These are phyloP conservation scores for Gouania willdenowi DNA, from an alignment of 2,797 vertebrate species.

Conservation along the genomic window DNA sequence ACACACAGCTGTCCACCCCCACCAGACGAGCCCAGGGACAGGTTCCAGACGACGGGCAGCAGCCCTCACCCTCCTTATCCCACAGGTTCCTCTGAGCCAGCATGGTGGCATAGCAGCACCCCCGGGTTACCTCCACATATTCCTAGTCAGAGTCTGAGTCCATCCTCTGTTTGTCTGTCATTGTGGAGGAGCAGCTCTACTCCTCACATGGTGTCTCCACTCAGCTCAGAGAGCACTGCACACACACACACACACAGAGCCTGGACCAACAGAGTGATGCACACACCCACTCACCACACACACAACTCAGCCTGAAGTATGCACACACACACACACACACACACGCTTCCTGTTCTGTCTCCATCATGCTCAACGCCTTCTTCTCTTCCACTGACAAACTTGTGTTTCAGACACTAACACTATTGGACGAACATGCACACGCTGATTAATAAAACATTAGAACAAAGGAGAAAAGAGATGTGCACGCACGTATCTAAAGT, in stretches of 20 bases:
- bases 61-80: conserved; percentile 49
- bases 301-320: conserved; percentile 52
- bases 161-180: conserved; percentile 26
- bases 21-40: conserved; percentile 74
- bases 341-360: conserved; percentile 30
- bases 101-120: conserved; percentile 71
- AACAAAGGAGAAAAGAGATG: conserved; percentile 6
- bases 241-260: conserved; percentile 57
- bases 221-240: conserved; percentile 46
- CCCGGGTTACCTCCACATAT: conserved; percentile 10
- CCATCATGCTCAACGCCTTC: conserved; percentile 25
- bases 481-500: neutral
- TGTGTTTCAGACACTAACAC: neutral
- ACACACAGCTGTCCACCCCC: conserved; percentile 70
- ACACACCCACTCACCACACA: conserved; percentile 68
- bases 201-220: conserved; percentile 74
- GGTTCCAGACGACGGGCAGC: conserved; percentile 48
- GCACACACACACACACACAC: conserved; percentile 36
- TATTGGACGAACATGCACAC: conserved; percentile 15
- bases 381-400: conserved; percentile 11
- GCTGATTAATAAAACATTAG: conserved; percentile 43
- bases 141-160: conserved; percentile 4
- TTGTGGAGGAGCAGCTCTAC: conserved; percentile 44
- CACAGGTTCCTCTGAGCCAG: conserved; percentile 66
- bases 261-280: conserved; percentile 49